A percentile compares a stretch with the other conserved stretches of the same genome.
These are phyloP conservation scores for Telmatochromis brichardi DNA, from an alignment of 2,113 vertebrate genomes.

Conservation along the genomic window DNA sequence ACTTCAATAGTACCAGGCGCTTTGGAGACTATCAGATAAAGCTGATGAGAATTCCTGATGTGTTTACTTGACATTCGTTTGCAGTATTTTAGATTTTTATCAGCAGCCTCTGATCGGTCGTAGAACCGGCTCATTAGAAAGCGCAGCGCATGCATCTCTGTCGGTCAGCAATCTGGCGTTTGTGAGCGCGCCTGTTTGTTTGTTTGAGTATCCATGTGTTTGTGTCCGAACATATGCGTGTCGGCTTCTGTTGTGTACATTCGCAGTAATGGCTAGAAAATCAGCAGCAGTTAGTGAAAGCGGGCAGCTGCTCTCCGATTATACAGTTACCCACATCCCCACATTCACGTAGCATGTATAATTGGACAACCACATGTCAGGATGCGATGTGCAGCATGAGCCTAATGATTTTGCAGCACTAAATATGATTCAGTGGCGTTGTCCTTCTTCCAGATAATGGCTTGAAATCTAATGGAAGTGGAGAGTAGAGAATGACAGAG, in stretches of 20 bases:
- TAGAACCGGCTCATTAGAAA: constrained; percentile 37
- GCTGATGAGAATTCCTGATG: not conserved
- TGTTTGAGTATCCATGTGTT: not conserved
- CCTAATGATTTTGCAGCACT: constrained; percentile 16
- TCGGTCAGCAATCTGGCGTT: not conserved
- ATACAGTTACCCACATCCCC: not conserved
- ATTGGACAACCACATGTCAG: constrained; percentile 26
- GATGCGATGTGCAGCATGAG: constrained; percentile 10
- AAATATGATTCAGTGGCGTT: not conserved
- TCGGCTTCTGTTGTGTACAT: not conserved
- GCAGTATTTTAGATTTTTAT: constrained; percentile 18
- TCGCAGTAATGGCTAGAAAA: constrained; percentile 2
- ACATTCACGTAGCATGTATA: not conserved
- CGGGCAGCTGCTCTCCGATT: constrained; percentile 14
- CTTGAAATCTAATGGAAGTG: not conserved
- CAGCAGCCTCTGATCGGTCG: not conserved
- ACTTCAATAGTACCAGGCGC: not conserved
- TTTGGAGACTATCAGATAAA: not conserved
- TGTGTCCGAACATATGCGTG: not conserved
- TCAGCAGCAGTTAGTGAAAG: not conserved
- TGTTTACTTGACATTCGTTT: constrained; percentile 23
- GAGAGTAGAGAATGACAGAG: not conserved
- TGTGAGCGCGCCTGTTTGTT: not conserved
- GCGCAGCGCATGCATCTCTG: not conserved
- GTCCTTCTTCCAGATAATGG: not conserved